Conservation (phyloP, 1,140 invertebrate species). For the Maniola jurtina region DNA sequence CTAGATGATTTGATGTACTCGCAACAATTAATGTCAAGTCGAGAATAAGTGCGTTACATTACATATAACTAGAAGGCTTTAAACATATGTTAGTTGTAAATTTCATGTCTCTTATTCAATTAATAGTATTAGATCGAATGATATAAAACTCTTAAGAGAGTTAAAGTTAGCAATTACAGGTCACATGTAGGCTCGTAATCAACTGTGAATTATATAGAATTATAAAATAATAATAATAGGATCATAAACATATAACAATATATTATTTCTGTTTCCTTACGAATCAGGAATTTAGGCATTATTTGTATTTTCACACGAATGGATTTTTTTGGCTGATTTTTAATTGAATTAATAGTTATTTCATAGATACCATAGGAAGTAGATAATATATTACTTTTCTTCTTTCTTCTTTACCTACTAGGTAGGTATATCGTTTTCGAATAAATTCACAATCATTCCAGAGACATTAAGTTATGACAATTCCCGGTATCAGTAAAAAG, state of each 20-base stretch:
- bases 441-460: background rate
- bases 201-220: background rate
- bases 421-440: background rate
- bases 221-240: too few relatives aligned
- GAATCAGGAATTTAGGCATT: too few relatives aligned
- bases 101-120: slow-evolving; percentile 73
- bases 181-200: slow-evolving; percentile 41
- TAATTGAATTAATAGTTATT: too few relatives aligned
- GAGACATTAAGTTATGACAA: slow-evolving; percentile 61
- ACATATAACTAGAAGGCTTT: slow-evolving; percentile 58
- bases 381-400: too few relatives aligned
- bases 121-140: slow-evolving; percentile 71
- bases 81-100: slow-evolving; percentile 70
- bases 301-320: too few relatives aligned
- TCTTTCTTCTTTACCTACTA: too few relatives aligned
- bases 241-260: too few relatives aligned
- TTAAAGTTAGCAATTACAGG: slow-evolving; percentile 70
- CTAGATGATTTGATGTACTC: background rate
- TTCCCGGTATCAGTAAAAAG: slow-evolving; percentile 62
- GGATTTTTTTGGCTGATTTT: too few relatives aligned
- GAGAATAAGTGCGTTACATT: slow-evolving; percentile 31
- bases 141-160: slow-evolving; percentile 71
- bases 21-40: slow-evolving; percentile 1
- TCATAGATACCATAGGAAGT: too few relatives aligned
- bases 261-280: too few relatives aligned